Conservation (phyloP, 2,797 vertebrate genomes). For the Centroberyx gerrardi region DNA sequence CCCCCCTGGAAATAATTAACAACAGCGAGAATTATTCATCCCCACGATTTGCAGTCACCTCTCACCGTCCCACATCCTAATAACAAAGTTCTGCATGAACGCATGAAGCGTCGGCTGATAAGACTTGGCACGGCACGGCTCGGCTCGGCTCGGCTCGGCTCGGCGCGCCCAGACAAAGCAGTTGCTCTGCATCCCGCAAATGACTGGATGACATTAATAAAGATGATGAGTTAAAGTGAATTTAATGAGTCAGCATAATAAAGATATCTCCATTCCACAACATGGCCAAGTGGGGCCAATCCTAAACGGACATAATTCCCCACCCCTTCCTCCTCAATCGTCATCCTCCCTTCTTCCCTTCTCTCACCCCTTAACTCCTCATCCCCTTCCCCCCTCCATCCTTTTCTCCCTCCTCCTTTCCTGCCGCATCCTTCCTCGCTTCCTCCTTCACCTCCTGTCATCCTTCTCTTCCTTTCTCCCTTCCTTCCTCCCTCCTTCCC, state of each 20-base stretch:
- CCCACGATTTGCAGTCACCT: constrained; percentile 31
- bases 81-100: constrained; percentile 61
- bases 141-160: background rate
- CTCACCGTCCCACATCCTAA: constrained; percentile 48
- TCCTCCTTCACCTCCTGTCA: background rate
- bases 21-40: constrained; percentile 54
- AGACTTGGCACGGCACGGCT: constrained; percentile 34
- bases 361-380: no score
- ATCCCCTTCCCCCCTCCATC: background rate
- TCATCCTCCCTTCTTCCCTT: background rate
- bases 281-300: background rate
- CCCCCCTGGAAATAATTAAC: constrained; percentile 62
- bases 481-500: background rate
- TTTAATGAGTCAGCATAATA: constrained; percentile 40
- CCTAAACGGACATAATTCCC: background rate
- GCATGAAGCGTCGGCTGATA: constrained; percentile 51
- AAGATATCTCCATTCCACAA: constrained; percentile 43
- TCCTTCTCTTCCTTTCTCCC: background rate
- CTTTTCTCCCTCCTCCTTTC: background rate
- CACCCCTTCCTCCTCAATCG: background rate
- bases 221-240: constrained; percentile 39
- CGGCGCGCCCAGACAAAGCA: constrained; percentile 44
- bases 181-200: constrained; percentile 44
- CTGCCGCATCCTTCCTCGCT: background rate
- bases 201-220: constrained; percentile 35